phyloP scores from a whole-genome alignment of 2,888 invertebrate genomes.

The Lagria hirta region DNA sequence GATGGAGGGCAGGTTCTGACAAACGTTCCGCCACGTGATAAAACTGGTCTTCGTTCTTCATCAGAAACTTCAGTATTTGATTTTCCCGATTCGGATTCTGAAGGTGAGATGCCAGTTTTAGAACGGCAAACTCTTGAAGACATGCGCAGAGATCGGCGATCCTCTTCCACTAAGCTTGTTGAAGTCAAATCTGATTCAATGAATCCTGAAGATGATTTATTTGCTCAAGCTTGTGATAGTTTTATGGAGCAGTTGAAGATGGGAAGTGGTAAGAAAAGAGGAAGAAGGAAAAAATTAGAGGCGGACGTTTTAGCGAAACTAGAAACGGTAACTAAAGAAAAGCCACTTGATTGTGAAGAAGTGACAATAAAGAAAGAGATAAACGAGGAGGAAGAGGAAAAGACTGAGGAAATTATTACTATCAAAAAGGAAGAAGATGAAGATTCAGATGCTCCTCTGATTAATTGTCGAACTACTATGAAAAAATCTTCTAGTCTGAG shows the following conservation, averaged over 20 bases:
- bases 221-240: slow-evolving; percentile 74
- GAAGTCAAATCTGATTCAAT: slow-evolving; percentile 27
- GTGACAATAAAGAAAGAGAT: slow-evolving; percentile 19
- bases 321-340: slow-evolving; percentile 44
- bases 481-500: slow-evolving; percentile 1
- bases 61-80: slow-evolving; percentile 68
- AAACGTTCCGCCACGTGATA: slow-evolving; percentile 51
- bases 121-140: slow-evolving; percentile 70
- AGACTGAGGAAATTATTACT: slow-evolving; percentile 22
- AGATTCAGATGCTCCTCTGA: slow-evolving; percentile 41
- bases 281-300: slow-evolving; percentile 57
- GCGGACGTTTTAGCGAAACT: slow-evolving; percentile 43
- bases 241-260: slow-evolving; percentile 74
- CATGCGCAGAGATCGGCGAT: slow-evolving; percentile 60
- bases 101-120: slow-evolving; percentile 62
- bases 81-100: slow-evolving; percentile 65
- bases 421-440: slow-evolving; percentile 36
- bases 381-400: slow-evolving; percentile 24
- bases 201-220: slow-evolving; percentile 56
- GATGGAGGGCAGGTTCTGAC: slow-evolving; percentile 41
- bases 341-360: slow-evolving; percentile 31
- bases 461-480: slow-evolving; percentile 34
- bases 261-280: slow-evolving; percentile 61
- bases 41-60: slow-evolving; percentile 59
- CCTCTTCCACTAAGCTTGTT: slow-evolving; percentile 52